Base-by-base conservation (phyloP, 1,140 invertebrate genomes). In the Paraescarpia echinospica region DNA sequence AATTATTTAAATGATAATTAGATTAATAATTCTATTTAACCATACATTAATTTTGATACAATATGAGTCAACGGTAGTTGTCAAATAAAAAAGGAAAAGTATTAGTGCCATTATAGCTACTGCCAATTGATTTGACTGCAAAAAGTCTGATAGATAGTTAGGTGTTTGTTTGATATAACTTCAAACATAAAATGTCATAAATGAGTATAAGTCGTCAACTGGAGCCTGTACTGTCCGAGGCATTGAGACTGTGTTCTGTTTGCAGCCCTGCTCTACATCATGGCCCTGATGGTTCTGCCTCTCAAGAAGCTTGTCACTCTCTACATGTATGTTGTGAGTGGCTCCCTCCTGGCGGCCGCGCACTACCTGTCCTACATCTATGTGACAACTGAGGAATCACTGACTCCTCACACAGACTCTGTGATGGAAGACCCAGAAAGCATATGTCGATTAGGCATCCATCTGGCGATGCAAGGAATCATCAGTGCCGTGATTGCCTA, bases 271-370 rank as follows among this genome's bases (percentile, higher is more conserved):
- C 92, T 97, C 41, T 95, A 97, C 93, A 96, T 96, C 34, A 93
- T 96, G 31, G 94, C 96, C 22, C 94, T 97, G 34, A 95, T 97
- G n/a, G 94, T 96, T 8, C 94, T 97, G 31, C 96, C 97, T 8
- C 93, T 97, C 31, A 94, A 95, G 90, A 95, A 96, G 93, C 95
- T 97, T 34, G 96, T 97, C 27, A 95, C 94, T 27, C 94, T 97
- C 41, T 97, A 97, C 94, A 96, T 96, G 94, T 97, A 97, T 94
- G 94, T 96, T 41, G 94, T 97, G 33, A 96, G 96, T 94, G 94
- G 95, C 59, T 95, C 95, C 48, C 94, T 97, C 0, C 94, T 97
- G 33, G 94, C 95, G 1, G 94, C 94, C 33, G 95, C 96, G 33
- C 96, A 96, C 91, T 95, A 96, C 92, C 94, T 97, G 88, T 97